Percentiles rank a stretch among this genome's conserved stretches.
Conservation (phyloP, 2,888 invertebrate species). For the Scaptomyza reducta region DNA sequence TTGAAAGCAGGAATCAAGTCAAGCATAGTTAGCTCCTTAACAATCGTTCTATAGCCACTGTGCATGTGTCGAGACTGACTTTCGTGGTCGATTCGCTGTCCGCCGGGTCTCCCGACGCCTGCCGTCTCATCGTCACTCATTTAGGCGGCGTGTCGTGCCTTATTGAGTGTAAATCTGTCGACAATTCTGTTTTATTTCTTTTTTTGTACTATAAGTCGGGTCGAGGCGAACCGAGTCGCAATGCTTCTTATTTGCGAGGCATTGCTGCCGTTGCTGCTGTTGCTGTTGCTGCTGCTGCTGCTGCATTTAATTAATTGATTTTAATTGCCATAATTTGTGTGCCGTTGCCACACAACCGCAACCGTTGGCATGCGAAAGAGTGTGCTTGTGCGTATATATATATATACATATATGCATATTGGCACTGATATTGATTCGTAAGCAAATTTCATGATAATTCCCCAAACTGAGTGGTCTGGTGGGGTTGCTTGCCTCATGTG, state of each 20-base stretch:
- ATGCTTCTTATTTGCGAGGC: constrained; percentile 50
- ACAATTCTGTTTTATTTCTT: constrained; percentile 59
- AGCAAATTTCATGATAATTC: constrained; percentile 76
- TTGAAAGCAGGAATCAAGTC: no score
- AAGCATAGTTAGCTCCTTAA: neutral
- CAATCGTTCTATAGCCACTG: constrained; percentile 32
- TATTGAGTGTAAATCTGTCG: constrained; percentile 78
- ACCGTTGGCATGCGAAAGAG: constrained; percentile 56
- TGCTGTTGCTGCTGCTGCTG: constrained; percentile 62
- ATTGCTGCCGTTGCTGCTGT: constrained; percentile 52
- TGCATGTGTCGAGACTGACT: no score
- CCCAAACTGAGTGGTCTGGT: constrained; percentile 3
- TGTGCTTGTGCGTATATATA: constrained; percentile 20
- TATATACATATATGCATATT: constrained; percentile 56
- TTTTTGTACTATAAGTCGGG: constrained; percentile 25
- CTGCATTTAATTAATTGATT: constrained; percentile 81
- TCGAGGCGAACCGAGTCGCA: constrained; percentile 42
- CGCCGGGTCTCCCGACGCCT: constrained; percentile 41
- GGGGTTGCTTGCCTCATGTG: neutral
- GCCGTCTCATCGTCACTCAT: constrained; percentile 65
- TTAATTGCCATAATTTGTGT: constrained; percentile 81
- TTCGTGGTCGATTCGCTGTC: constrained; percentile 37
- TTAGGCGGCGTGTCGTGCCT: constrained; percentile 78
- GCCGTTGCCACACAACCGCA: constrained; percentile 78
- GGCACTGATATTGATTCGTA: constrained; percentile 76